phyloP scores from a whole-genome alignment of 2,797 vertebrate genomes.

The Pseudomugil tenellus region DNA sequence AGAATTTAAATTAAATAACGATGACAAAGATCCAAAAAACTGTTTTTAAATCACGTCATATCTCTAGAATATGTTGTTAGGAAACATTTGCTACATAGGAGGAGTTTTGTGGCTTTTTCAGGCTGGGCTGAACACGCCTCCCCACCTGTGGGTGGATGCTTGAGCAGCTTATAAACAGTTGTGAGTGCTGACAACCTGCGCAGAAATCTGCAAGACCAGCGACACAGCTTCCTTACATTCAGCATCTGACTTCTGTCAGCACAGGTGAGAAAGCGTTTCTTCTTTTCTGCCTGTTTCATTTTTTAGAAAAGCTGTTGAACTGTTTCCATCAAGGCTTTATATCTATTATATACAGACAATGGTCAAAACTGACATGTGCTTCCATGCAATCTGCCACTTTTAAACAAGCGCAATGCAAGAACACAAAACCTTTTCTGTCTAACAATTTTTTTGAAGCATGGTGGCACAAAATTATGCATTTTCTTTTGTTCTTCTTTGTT shows the following conservation, averaged over 20 bases:
- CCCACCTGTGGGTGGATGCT: conserved; percentile 16
- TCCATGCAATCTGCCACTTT: background rate
- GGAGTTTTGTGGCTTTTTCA: background rate
- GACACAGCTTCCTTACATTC: conserved; percentile 11
- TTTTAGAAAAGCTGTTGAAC: background rate
- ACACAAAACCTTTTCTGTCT: no score
- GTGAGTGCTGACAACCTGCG: conserved; percentile 1
- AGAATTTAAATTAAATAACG: background rate
- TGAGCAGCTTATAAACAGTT: conserved; percentile 28
- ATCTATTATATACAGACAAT: no score
- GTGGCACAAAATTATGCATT: no score
- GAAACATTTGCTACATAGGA: background rate
- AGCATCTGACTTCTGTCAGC: conserved; percentile 36
- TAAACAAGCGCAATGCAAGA: background rate
- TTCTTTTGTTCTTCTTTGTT: no score
- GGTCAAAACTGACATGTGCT: background rate
- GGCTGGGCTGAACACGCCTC: conserved; percentile 43
- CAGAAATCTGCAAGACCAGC: conserved; percentile 35
- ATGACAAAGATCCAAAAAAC: background rate
- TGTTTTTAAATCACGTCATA: background rate
- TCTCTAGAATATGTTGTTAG: background rate
- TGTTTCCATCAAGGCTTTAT: background rate
- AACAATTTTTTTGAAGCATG: no score
- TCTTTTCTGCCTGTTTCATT: background rate
- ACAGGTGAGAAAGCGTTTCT: conserved; percentile 47